These are phyloP conservation scores for Leptopilina clavipes DNA, from an alignment of 1,140 invertebrate species.

Conservation along the genomic window DNA sequence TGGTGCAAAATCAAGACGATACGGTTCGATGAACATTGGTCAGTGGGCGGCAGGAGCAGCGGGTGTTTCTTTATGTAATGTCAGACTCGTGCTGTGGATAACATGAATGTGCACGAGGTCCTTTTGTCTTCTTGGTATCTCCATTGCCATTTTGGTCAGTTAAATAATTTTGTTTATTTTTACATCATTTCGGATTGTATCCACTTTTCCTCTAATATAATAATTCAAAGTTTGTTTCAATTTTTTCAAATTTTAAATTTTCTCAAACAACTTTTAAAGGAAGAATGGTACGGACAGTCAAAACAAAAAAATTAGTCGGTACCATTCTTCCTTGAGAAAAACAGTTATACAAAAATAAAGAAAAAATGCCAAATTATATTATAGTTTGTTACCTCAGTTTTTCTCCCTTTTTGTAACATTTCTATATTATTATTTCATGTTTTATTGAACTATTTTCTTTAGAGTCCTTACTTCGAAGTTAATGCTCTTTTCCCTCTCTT, in stretches of 20 bases:
- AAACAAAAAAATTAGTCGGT: too few species aligned
- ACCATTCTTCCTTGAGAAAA: too few species aligned
- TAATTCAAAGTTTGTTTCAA: too few species aligned
- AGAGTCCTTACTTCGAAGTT: too few species aligned
- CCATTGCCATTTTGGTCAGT: background rate
- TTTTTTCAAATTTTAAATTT: background rate
- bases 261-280: too few species aligned
- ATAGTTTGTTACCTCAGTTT: too few species aligned
- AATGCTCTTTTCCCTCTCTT: too few species aligned
- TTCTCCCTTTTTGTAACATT: too few species aligned
- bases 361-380: too few species aligned
- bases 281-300: too few species aligned
- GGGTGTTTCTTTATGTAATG: conserved; percentile 57
- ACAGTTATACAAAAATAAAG: too few species aligned
- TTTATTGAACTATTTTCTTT: conserved; percentile 30
- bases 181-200: background rate
- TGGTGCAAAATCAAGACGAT: conserved; percentile 49
- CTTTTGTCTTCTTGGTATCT: conserved; percentile 48
- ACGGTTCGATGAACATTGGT: conserved; percentile 58
- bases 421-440: conserved; percentile 37
- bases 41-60: conserved; percentile 61
- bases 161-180: conserved; percentile 42
- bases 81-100: conserved; percentile 55
- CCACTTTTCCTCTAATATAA: too few species aligned
- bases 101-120: conserved; percentile 57